These are phyloP conservation scores for Microctenopoma steveboyesi DNA, from an alignment of 2,797 vertebrate species.

Conservation along the genomic window DNA sequence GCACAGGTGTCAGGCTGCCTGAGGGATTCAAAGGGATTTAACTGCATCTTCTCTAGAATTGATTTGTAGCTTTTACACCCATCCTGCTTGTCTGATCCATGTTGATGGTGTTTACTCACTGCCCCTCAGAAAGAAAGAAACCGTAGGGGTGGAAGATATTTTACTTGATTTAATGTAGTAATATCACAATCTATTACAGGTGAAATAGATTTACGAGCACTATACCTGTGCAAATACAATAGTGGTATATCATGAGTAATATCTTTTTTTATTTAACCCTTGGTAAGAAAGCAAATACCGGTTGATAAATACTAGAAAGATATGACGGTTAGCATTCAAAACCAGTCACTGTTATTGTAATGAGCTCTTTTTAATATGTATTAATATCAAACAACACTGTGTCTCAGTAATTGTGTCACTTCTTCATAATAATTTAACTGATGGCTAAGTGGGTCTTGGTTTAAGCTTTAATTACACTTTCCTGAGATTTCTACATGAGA, in stretches of 20 bases:
- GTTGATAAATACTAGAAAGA: no score
- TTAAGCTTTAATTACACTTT: conserved; percentile 20
- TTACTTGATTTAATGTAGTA: conserved; percentile 6
- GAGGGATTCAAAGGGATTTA: conserved; percentile 57
- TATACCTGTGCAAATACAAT: background rate
- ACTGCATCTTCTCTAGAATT: conserved; percentile 57
- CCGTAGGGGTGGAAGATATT: background rate
- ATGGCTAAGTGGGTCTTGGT: conserved; percentile 8
- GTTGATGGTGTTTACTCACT: conserved; percentile 18
- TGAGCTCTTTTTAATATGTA: conserved; percentile 8
- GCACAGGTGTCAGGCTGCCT: conserved; percentile 62
- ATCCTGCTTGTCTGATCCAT: background rate
- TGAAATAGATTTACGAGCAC: background rate
- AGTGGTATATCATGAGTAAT: no score
- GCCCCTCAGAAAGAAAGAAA: conserved; percentile 36
- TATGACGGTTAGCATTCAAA: background rate
- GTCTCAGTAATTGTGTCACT: conserved; percentile 15
- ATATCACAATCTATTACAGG: background rate
- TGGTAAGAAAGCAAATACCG: background rate
- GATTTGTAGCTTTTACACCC: conserved; percentile 42
- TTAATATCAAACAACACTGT: conserved; percentile 16
- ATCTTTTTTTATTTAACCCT: no score
- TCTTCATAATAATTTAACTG: conserved; percentile 20
- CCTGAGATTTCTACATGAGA: background rate
- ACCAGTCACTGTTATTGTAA: background rate